A percentile compares a stretch with the other conserved stretches of the same genome.
phyloP scores from a whole-genome alignment of 2,888 invertebrate species.

The Protophormia terraenovae region DNA sequence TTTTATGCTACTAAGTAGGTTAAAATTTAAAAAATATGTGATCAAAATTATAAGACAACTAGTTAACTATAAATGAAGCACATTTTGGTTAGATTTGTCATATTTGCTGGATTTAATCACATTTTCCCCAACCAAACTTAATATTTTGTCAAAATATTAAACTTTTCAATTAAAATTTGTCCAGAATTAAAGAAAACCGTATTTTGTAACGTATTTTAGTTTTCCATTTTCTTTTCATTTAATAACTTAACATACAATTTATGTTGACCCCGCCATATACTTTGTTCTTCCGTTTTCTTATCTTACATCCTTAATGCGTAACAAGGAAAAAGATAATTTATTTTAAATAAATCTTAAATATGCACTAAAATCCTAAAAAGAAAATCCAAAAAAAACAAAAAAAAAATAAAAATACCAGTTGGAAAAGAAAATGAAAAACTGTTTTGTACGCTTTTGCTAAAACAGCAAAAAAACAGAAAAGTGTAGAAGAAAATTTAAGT shows the following conservation, averaged over 20 bases:
- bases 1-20: not conserved
- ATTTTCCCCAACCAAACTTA: too few species aligned
- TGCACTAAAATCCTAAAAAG: not conserved
- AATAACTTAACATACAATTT: not conserved
- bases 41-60: too few species aligned
- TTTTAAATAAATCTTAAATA: slow-evolving; percentile 46
- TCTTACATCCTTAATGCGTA: slow-evolving; percentile 22
- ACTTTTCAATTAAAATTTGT: too few species aligned
- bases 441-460: not conserved
- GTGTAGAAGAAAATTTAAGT: slow-evolving; percentile 43
- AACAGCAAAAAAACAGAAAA: not conserved
- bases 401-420: not conserved
- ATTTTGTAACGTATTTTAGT: not conserved
- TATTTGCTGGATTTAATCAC: too few species aligned
- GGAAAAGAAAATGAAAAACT: not conserved
- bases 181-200: too few species aligned
- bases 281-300: not conserved
- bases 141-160: too few species aligned
- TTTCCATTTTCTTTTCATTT: not conserved
- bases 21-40: too few species aligned
- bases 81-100: too few species aligned
- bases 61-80: too few species aligned
- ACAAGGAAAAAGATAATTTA: slow-evolving; percentile 20
- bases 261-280: not conserved
- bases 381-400: too few species aligned